phyloP scores from a whole-genome alignment of 2,113 vertebrate species.

The Phrynocephalus versicolor region DNA sequence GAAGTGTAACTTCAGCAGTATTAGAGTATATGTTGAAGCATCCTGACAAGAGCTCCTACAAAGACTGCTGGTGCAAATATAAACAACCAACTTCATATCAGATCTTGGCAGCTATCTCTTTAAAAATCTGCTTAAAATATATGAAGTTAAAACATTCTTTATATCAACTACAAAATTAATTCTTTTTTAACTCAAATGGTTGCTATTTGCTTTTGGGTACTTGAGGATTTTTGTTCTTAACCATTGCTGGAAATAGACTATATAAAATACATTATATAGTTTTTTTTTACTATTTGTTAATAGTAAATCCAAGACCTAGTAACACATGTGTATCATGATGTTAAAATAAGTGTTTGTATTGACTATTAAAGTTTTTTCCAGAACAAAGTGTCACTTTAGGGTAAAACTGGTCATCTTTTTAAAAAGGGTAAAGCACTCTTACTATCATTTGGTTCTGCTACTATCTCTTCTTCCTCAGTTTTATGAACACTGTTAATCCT shows the following conservation, averaged over 20 bases:
- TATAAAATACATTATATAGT: not conserved
- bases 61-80: not conserved
- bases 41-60: not conserved
- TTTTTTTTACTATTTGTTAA: not conserved
- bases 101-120: no score
- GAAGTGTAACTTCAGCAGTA: no score
- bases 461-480: not conserved
- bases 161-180: not conserved
- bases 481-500: not conserved
- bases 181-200: not conserved
- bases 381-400: not conserved
- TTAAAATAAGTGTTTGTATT: no score
- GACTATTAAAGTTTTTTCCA: no score
- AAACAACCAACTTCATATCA: no score
- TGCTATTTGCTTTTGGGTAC: not conserved
- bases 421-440: not conserved
- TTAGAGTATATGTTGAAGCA: not conserved
- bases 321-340: not conserved
- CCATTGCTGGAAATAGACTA: no score
- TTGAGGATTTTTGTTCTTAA: not conserved
- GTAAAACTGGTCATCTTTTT: not conserved
- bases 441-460: not conserved
- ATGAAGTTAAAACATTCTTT: not conserved
- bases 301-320: not conserved
- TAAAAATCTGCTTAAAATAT: no score